Percentiles rank a stretch among this genome's conserved stretches.
These are phyloP conservation scores for Drosophila vallismaia DNA, from an alignment of 2,888 invertebrate genomes.

Conservation along the genomic window DNA sequence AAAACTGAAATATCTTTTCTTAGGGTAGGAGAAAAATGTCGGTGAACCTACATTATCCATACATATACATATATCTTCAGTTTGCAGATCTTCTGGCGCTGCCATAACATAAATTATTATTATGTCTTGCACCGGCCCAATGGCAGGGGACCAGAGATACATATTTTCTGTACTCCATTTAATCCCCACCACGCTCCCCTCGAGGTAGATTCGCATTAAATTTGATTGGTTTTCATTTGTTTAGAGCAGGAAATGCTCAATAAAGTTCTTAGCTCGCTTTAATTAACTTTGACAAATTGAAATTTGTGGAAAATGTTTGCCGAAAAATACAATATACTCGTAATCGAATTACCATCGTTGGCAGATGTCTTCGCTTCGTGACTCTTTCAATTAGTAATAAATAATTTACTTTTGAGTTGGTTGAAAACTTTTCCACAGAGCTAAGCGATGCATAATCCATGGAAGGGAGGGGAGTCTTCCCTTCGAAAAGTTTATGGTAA, in stretches of 20 bases:
- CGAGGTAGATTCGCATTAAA: slow-evolving; percentile 43
- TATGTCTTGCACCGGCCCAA: slow-evolving; percentile 54
- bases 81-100: slow-evolving; percentile 60
- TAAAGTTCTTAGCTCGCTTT: slow-evolving; percentile 46
- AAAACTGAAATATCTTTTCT: not conserved
- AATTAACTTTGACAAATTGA: slow-evolving; percentile 58
- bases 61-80: slow-evolving; percentile 53
- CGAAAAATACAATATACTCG: slow-evolving; percentile 32
- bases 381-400: slow-evolving; percentile 53
- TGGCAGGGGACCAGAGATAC: slow-evolving; percentile 34
- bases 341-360: slow-evolving; percentile 34
- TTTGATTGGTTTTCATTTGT: slow-evolving; percentile 62
- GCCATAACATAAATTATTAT: slow-evolving; percentile 69
- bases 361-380: slow-evolving; percentile 21
- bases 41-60: slow-evolving; percentile 16
- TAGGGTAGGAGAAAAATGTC: slow-evolving; percentile 15
- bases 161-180: slow-evolving; percentile 30
- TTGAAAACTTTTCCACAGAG: slow-evolving; percentile 45
- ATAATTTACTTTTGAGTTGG: slow-evolving; percentile 42
- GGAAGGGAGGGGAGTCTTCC: slow-evolving; percentile 25
- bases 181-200: slow-evolving; percentile 4
- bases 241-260: slow-evolving; percentile 51
- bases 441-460: slow-evolving; percentile 46
- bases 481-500: slow-evolving; percentile 15
- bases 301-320: slow-evolving; percentile 33